phyloP scores from a whole-genome alignment of 2,888 invertebrate species.

The Drosophila leonis region DNA sequence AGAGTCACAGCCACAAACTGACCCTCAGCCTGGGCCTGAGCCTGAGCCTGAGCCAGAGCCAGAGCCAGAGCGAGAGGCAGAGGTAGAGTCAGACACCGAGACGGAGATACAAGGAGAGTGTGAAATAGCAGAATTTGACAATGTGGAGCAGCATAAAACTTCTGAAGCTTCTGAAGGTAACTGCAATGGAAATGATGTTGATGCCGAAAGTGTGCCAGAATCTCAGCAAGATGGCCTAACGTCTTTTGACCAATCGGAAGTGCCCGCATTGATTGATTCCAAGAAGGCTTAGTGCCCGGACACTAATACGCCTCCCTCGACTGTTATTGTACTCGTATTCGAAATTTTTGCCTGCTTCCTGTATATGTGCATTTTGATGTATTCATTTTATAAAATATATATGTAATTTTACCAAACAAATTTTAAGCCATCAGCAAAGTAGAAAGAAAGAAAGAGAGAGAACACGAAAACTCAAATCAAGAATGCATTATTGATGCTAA shows the following conservation, averaged over 20 bases:
- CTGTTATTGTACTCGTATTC: constrained; percentile 26
- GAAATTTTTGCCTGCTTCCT: constrained; percentile 7
- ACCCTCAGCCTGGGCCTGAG: neutral
- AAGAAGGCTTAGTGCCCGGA: constrained; percentile 39
- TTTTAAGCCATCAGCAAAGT: constrained; percentile 9
- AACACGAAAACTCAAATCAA: neutral
- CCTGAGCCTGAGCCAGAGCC: neutral
- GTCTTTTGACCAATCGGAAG: constrained; percentile 34
- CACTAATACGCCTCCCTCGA: constrained; percentile 1
- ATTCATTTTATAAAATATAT: constrained; percentile 41
- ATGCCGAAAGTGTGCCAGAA: constrained; percentile 22
- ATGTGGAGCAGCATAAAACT: constrained; percentile 24
- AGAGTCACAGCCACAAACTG: neutral
- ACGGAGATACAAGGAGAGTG: neutral
- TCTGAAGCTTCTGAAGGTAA: constrained; percentile 24
- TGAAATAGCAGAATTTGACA: constrained; percentile 1
- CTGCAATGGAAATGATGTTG: constrained; percentile 13
- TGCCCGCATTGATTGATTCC: constrained; percentile 61
- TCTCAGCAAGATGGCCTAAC: neutral
- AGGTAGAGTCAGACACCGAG: neutral
- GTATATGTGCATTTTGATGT: constrained; percentile 59
- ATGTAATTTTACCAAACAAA: constrained; percentile 6
- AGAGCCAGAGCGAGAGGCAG: neutral
- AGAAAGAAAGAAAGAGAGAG: constrained; percentile 1
- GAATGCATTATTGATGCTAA: constrained; percentile 35